Evolutionary conservation across 1,140 invertebrate species (phyloP).

Genomic region (Acyrthosiphon pisum): DNA sequence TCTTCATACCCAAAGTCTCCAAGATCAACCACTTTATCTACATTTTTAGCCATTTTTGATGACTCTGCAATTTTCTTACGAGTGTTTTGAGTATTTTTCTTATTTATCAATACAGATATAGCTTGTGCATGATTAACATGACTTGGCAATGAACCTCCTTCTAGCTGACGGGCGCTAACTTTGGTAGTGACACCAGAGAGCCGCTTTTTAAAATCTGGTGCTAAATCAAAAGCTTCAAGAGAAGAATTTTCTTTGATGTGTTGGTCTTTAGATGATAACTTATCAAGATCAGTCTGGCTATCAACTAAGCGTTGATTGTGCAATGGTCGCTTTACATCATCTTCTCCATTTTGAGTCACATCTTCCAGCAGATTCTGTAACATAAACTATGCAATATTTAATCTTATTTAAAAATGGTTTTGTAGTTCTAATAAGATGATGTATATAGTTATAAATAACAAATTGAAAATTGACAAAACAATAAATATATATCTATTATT

Average conservation of each 20-base stretch:
- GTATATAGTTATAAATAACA: background rate
- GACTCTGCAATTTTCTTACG: slow-evolving; percentile 47
- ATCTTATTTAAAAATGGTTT: background rate
- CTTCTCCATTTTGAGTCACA: slow-evolving; percentile 55
- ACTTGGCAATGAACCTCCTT: slow-evolving; percentile 72
- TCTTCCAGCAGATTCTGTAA: slow-evolving; percentile 52
- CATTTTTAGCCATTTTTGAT: slow-evolving; percentile 53
- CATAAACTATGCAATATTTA: slow-evolving; percentile 6
- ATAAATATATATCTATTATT: background rate
- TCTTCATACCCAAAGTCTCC: slow-evolving; percentile 34
- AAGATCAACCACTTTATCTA: slow-evolving; percentile 46
- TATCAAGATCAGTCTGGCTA: slow-evolving; percentile 56
- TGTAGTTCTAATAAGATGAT: background rate
- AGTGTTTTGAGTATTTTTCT: slow-evolving; percentile 46
- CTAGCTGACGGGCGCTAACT: slow-evolving; percentile 68
- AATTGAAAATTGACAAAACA: background rate
- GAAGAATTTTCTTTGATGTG: slow-evolving; percentile 47
- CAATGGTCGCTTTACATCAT: slow-evolving; percentile 51
- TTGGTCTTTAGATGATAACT: slow-evolving; percentile 49
- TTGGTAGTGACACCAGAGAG: slow-evolving; percentile 43
- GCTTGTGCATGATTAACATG: slow-evolving; percentile 65
- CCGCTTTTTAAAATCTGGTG: slow-evolving; percentile 47
- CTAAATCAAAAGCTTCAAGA: slow-evolving; percentile 50
- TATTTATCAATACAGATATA: slow-evolving; percentile 42
- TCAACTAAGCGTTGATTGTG: slow-evolving; percentile 52